Percentiles rank a stretch among this genome's conserved stretches.
These are phyloP conservation scores for Hippasteria phrygiana DNA, from an alignment of 53 echinoderm and acorn worm species.

Conservation along the genomic window DNA sequence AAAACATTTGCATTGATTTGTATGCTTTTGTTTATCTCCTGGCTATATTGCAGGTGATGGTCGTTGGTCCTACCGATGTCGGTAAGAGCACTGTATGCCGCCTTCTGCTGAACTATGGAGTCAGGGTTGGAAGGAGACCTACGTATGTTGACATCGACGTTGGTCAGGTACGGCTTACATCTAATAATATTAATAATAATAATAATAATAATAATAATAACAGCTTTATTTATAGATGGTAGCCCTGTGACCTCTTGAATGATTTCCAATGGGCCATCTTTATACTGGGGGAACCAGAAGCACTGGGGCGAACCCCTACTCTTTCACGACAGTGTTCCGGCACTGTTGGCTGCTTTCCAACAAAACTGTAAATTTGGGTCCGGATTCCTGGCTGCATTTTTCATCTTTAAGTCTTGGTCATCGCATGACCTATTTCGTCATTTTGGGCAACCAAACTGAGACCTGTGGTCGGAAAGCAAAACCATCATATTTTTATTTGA, in stretches of 20 bases:
- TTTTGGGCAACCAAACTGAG: too few relatives aligned
- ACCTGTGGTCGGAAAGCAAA: not conserved
- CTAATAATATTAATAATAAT: not conserved
- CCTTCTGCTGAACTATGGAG: slow-evolving; percentile 87
- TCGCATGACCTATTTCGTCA: too few relatives aligned
- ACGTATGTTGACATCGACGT: slow-evolving; percentile 96
- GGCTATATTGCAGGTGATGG: slow-evolving; percentile 78
- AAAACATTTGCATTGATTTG: too few relatives aligned
- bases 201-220: not conserved
- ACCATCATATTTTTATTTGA: not conserved
- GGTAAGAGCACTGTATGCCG: slow-evolving; percentile 94
- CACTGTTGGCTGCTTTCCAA: too few relatives aligned
- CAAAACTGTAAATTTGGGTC: too few relatives aligned
- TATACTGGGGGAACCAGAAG: too few relatives aligned
- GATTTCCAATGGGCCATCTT: too few relatives aligned
- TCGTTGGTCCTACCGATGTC: slow-evolving; percentile 94
- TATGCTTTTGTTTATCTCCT: not conserved
- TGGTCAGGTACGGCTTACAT: slow-evolving; percentile 81
- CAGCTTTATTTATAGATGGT: not conserved
- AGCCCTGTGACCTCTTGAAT: too few relatives aligned
- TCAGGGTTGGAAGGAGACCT: slow-evolving; percentile 88
- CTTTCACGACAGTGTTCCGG: too few relatives aligned
- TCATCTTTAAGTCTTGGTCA: too few relatives aligned
- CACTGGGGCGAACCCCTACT: too few relatives aligned
- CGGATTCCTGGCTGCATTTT: too few relatives aligned